These are phyloP conservation scores for Drosophila putrida DNA, from an alignment of 2,888 invertebrate species.

Conservation along the genomic window DNA sequence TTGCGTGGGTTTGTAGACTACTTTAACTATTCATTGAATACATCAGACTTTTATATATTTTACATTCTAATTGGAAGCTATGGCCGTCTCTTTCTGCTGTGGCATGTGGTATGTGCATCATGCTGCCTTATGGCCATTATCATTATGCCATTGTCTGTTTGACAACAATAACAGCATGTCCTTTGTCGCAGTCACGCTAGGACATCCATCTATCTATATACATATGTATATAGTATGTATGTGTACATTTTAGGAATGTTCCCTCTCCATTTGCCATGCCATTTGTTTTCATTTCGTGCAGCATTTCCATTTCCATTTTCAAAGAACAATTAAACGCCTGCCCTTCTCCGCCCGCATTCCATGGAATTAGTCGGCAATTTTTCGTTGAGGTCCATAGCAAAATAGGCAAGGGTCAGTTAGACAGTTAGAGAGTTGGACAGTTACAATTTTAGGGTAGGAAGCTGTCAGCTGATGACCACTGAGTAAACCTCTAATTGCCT, in stretches of 20 bases:
- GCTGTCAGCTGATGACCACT: conserved; percentile 46
- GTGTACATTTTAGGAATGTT: conserved; percentile 1
- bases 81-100: conserved; percentile 14
- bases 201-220: conserved; percentile 2
- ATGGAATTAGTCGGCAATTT: conserved; percentile 65
- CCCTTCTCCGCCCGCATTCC: conserved; percentile 70
- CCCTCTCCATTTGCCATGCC: conserved; percentile 35
- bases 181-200: conserved; percentile 35
- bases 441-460: conserved; percentile 17
- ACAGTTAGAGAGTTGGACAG: background rate
- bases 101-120: conserved; percentile 34
- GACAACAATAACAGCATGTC: conserved; percentile 60
- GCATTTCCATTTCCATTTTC: conserved; percentile 40
- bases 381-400: conserved; percentile 7
- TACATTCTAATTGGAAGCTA: conserved; percentile 23
- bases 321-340: conserved; percentile 42
- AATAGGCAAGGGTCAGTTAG: conserved; percentile 52
- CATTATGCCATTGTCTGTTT: conserved; percentile 48
- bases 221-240: background rate
- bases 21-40: conserved; percentile 1
- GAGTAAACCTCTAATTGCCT: conserved; percentile 55
- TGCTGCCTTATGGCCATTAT: conserved; percentile 47
- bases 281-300: conserved; percentile 52
- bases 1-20: conserved; percentile 53
- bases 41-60: conserved; percentile 11